Base-by-base conservation (phyloP, 2,888 invertebrate species). In the Orthosia cruda region DNA sequence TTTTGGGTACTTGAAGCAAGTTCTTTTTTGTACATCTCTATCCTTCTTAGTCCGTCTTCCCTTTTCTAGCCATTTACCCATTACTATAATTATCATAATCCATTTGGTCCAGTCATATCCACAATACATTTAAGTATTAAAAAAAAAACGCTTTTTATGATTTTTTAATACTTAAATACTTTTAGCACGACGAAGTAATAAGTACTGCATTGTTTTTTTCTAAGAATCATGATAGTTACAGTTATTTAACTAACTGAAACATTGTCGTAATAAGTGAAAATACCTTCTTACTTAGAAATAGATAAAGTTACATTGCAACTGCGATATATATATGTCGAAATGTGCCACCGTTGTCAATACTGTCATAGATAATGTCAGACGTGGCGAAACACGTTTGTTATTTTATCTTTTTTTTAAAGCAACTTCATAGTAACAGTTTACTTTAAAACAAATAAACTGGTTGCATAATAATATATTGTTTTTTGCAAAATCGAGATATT, bases 241-340 rank as follows among this genome's bases (percentile, higher is more conserved):
- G 58, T 67, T 63, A 71, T 71, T 73, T 55, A 57, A 55, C 20
- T 47, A 67, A 64, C 18, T 76, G 58, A 75, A 77, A 79, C 70
- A 80, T 72, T 75, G 78, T 73, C 55, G 75, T 57, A 75, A 75
- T 63, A 59, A 69, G 15, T 67, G 66, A 52, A 71, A 74, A 78
- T 85, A 81, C 68, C 20, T 66, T 61, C 18, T 20, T 77, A 72
- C 78, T 70, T 65, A 65, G 74, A 72, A 80, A 79, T 66, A 78
- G 85, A 87, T 84, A 87, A 77, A 50, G 61, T 54, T 52, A 68
- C 70, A 62, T 71, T 74, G 79, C 62, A 77, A 76, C 50, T 54
- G n/a, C 23, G 68, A 63, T 68, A 61, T 68, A 61, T 81, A 62
- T 58, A 81, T 87, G 73, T 83, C 65, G 81, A 81, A 87, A 87